Evolutionary conservation across 2,113 vertebrate species (phyloP).

Genomic region (Etheostoma spectabile): DNA sequence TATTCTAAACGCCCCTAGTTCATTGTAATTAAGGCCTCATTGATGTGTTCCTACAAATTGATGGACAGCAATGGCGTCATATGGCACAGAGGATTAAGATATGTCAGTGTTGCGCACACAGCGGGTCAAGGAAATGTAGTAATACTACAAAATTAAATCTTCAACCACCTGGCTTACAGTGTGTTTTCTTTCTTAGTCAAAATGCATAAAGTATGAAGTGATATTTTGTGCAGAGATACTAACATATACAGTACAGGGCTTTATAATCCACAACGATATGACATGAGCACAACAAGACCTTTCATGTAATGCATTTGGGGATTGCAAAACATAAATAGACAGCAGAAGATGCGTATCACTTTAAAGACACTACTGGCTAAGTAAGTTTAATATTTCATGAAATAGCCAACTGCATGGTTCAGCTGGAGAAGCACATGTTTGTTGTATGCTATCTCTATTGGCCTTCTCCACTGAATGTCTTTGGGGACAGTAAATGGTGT

Average conservation of each 20-base stretch:
- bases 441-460: not conserved
- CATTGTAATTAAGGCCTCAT: too few relatives aligned
- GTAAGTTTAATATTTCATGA: conserved; percentile 13
- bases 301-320: not conserved
- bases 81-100: too few relatives aligned
- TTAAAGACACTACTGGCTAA: not conserved
- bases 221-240: not conserved
- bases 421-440: not conserved
- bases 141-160: not conserved
- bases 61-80: too few relatives aligned
- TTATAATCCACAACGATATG: not conserved
- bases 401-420: not conserved
- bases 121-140: not conserved
- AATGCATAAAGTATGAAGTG: not conserved
- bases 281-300: not conserved
- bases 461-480: not conserved
- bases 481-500: conserved; percentile 2
- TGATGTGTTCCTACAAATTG: too few relatives aligned
- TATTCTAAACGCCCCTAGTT: too few relatives aligned
- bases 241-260: not conserved
- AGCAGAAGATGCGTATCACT: not conserved
- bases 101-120: not conserved
- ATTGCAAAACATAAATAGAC: conserved; percentile 13
- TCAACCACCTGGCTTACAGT: not conserved
- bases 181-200: not conserved